These are phyloP conservation scores for Drosophila bocqueti DNA, from an alignment of 1,140 invertebrate genomes.

Conservation along the genomic window DNA sequence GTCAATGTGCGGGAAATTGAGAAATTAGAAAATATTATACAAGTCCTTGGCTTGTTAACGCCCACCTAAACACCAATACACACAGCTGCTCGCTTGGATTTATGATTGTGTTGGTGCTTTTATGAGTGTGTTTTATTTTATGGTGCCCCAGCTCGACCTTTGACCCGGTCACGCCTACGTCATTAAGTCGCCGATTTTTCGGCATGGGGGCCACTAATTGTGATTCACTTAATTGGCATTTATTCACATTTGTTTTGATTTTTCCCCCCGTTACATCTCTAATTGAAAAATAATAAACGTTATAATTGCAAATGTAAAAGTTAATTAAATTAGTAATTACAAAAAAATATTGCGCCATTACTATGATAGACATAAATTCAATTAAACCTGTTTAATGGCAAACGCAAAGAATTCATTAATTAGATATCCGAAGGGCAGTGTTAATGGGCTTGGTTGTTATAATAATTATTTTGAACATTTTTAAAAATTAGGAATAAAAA, in stretches of 20 bases:
- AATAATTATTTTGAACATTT: not conserved
- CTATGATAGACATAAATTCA: slow-evolving; percentile 1
- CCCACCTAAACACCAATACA: slow-evolving; percentile 52
- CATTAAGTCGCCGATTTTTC: slow-evolving; percentile 19
- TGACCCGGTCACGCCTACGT: slow-evolving; percentile 10
- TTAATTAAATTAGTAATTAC: slow-evolving; percentile 48
- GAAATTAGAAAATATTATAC: slow-evolving; percentile 84
- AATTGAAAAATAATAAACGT: slow-evolving; percentile 51
- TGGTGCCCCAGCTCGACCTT: slow-evolving; percentile 10
- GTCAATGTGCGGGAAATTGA: slow-evolving; percentile 83
- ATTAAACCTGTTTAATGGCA: slow-evolving; percentile 23
- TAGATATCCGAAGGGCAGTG: slow-evolving; percentile 7
- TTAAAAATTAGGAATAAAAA: not conserved
- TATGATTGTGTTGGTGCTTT: slow-evolving; percentile 60
- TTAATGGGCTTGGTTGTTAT: not conserved
- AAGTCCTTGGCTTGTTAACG: slow-evolving; percentile 76
- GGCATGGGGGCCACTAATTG: slow-evolving; percentile 24
- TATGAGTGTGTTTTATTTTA: slow-evolving; percentile 60
- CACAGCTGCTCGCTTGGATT: slow-evolving; percentile 34
- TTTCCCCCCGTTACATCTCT: not conserved
- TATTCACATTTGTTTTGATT: slow-evolving; percentile 32
- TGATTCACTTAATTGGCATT: slow-evolving; percentile 25
- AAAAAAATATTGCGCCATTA: slow-evolving; percentile 24
- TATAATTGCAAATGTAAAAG: slow-evolving; percentile 19
- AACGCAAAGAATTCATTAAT: slow-evolving; percentile 48